Evolutionary conservation across 2,797 vertebrate genomes (phyloP).

Genomic region (Arctocebus calabarensis): DNA sequence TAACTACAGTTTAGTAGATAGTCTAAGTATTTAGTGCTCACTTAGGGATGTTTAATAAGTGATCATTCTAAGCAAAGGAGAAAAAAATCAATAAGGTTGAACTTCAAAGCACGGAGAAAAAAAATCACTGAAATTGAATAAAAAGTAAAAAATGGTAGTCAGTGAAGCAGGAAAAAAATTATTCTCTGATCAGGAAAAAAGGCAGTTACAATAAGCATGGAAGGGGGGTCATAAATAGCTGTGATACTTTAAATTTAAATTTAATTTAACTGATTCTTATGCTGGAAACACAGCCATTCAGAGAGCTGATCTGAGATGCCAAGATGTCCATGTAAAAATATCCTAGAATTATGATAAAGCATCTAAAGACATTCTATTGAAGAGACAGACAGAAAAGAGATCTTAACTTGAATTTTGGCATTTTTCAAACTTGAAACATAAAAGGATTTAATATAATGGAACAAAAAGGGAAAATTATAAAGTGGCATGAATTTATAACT

Average conservation of each 20-base stretch:
- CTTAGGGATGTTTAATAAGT: not conserved
- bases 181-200: slow-evolving; percentile 39
- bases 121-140: not conserved
- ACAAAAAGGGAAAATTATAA: not conserved
- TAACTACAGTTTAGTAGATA: not conserved
- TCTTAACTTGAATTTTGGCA: slow-evolving; percentile 1
- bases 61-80: not conserved
- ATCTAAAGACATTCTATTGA: not conserved
- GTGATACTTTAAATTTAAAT: not conserved
- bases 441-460: not conserved
- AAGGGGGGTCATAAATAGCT: not conserved
- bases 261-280: not conserved
- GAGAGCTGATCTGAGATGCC: not conserved
- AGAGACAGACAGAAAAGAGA: not conserved
- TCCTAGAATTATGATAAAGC: not conserved
- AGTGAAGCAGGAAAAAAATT: not conserved
- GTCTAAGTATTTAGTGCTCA: not conserved
- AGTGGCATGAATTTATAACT: not conserved
- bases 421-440: slow-evolving; percentile 39
- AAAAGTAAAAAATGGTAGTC: not conserved
- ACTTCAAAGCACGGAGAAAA: not conserved
- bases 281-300: not conserved
- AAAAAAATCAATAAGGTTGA: not conserved
- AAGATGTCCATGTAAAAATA: not conserved
- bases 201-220: not conserved